Evolutionary conservation across 2,888 invertebrate genomes (phyloP), one percentile per base, ranked within the genome.

Genomic region (Esperia sulphurella): DNA sequence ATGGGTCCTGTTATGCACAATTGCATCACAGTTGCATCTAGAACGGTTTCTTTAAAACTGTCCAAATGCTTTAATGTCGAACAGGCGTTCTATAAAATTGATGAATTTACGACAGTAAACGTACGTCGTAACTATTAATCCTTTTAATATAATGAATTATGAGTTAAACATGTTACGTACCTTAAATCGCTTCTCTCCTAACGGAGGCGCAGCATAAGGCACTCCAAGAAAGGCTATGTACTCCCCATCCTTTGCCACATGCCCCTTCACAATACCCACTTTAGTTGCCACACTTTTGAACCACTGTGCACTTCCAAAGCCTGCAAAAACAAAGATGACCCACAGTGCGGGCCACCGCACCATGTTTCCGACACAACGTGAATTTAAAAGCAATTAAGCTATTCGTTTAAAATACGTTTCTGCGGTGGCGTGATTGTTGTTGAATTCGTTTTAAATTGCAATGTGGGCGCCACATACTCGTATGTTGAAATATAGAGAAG

Each of bases 161-260:
- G n/a, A n/a, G n/a, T n/a, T n/a, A n/a, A n/a, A n/a, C n/a, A 21
- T 21, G 5, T 21, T 7, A n/a, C 55, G 50, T 46, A 71, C 71
- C 67, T 65, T 66, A 50, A 69, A 70, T 29, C 69, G 56, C 31
- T 55, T 55, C 6, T 42, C 41, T 0, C 62, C 65, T 8, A 58
- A 14, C 0, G 71, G 70, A 3, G 68, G 60, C 12, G 57, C 62
- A 0, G 69, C 73, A 43, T 72, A 72, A 2, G 73, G 71, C 28
- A 74, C 66, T 3, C 73, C 73, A 30, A 69, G 61, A 52, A 56
- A 74, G 1, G 68, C 59, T 3, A 58, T 59, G 49, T 68, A 68
- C 41, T 61, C 62, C 3, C 61, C 61, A 54, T 63, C 59, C 45
- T 64, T 47, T 0, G 61, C 62, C 3, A 51, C 5, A 13, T 47